Evolutionary conservation across 2,113 vertebrate genomes (phyloP).

Genomic region (Notechis scutatus): DNA sequence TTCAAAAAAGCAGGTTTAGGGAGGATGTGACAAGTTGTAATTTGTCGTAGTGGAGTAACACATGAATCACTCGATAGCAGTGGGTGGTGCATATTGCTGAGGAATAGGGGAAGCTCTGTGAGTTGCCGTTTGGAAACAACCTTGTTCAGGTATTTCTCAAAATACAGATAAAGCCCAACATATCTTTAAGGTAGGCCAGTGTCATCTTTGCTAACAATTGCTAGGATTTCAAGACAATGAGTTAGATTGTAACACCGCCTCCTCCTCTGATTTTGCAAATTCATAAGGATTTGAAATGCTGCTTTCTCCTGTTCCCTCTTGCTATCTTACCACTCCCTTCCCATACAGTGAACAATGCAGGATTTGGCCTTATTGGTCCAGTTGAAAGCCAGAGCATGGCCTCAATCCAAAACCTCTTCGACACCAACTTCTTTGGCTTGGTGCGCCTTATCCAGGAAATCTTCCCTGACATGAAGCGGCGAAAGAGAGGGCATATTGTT

Average conservation of each 20-base stretch:
- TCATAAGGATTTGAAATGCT: neutral
- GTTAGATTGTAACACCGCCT: neutral
- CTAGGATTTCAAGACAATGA: neutral
- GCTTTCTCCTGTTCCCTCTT: neutral
- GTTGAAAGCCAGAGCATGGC: conserved; percentile 67
- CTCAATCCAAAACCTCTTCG: conserved; percentile 66
- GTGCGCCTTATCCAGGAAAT: conserved; percentile 68
- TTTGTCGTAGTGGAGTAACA: neutral
- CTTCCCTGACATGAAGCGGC: conserved; percentile 68
- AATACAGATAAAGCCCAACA: neutral
- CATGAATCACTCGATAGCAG: neutral
- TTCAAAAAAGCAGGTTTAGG: neutral
- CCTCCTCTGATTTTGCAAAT: neutral
- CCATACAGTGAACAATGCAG: conserved; percentile 69
- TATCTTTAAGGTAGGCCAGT: neutral
- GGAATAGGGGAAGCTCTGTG: neutral
- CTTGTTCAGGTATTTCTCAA: neutral
- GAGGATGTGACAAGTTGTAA: neutral
- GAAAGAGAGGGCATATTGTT: conserved; percentile 66
- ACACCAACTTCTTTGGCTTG: conserved; percentile 72
- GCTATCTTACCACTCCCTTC: neutral
- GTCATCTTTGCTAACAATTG: neutral
- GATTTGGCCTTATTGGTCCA: conserved; percentile 69
- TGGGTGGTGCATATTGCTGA: neutral
- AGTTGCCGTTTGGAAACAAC: neutral